Evolutionary conservation across 1,140 invertebrate genomes (phyloP), one percentile per base, ranked within the genome.

Genomic region (Macrotrachela quadricornifera): DNA sequence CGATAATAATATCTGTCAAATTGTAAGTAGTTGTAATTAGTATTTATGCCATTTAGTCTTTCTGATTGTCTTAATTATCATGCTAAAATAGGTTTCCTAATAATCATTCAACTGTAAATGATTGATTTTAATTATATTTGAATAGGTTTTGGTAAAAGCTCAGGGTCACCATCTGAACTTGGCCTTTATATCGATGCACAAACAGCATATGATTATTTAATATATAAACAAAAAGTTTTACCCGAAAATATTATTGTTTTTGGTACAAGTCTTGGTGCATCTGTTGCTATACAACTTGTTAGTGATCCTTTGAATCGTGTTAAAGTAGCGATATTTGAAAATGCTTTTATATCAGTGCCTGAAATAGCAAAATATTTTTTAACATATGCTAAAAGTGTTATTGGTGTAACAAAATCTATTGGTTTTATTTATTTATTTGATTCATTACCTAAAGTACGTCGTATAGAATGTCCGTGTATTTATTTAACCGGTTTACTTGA

Each of bases 301-400:
- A 14, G 13, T 14, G 41, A 75, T 75, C 63, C 80, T 78, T 52
- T 57, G 41, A 49, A 52, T 30, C 55, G 59, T 71, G 78, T 90
- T 55, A 80, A 80, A 76, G 83, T 79, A 59, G 66, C 88, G 56
- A 77, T 94, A 58, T 73, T 92, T 37, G 86, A 92, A 71, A 92
- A 94, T 64, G 90, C 86, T 39, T 94, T 94, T 63, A 90, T 85
- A 10, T 85, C 81, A 62, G 84, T 94, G 67, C 83, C 83, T 30
- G 83, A 86, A 57, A 87, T 90, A 78, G 84, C 83, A 18, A 64
- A 57, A 55, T 56, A 59, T n/a, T 56, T 68, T 47, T 60, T 69
- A 48, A 56, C 61, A 49, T n/a, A 73, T 75, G 59, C 77, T 73
- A 65, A 73, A 78, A 61, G 64, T 83, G 42, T 74, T 77, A 55